Conservation (phyloP, 2,113 vertebrate genomes). For the Sturnus vulgaris region DNA sequence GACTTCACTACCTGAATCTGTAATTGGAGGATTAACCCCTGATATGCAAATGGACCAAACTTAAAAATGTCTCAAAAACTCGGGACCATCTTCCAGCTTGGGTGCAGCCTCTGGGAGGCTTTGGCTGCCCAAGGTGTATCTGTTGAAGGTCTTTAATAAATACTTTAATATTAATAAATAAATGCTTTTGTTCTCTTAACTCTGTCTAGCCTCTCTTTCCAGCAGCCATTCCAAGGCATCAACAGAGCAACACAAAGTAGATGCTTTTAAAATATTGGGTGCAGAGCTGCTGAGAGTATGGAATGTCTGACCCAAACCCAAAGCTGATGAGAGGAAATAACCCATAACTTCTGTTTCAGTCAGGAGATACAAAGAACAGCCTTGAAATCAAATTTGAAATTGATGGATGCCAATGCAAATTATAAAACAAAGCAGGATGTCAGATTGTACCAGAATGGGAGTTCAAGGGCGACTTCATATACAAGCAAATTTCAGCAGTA, state of each 20-base stretch:
- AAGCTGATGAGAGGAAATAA: background rate
- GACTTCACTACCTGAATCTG: background rate
- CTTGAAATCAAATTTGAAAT: background rate
- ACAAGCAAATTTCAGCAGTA: background rate
- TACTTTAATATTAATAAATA: too few relatives aligned
- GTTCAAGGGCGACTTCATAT: background rate
- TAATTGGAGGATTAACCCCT: background rate
- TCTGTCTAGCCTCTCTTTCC: background rate
- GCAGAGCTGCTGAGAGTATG: background rate
- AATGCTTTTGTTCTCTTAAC: background rate
- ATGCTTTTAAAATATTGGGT: background rate
- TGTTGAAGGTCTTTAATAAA: background rate
- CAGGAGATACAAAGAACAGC: background rate
- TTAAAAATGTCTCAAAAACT: background rate
- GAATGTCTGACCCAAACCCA: background rate
- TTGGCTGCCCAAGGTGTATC: background rate
- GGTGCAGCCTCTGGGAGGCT: background rate
- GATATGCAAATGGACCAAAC: background rate
- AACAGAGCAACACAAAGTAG: background rate
- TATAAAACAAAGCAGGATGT: background rate
- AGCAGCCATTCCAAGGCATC: background rate
- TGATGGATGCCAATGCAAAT: background rate
- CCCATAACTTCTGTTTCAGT: background rate
- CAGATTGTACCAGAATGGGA: background rate
- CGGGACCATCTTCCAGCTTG: accelerated